These are phyloP conservation scores for Hormaphis cornu DNA, from an alignment of 1,140 invertebrate species.

Conservation along the genomic window DNA sequence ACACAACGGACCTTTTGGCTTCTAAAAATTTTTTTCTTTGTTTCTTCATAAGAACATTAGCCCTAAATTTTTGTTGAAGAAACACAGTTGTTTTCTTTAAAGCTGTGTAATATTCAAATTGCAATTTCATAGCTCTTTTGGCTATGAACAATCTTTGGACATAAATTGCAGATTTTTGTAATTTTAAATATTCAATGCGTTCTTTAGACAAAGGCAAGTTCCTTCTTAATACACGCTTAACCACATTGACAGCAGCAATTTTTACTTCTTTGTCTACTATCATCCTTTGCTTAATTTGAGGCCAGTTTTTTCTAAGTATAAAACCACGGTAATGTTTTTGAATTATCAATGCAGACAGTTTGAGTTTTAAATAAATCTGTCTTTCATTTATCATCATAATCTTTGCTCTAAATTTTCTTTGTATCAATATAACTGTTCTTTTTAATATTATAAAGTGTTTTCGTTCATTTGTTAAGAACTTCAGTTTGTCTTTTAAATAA, in stretches of 20 bases:
- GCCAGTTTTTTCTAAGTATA: neutral
- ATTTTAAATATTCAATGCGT: conserved; percentile 10
- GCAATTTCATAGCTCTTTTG: conserved; percentile 40
- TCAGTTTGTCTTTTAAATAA: conserved; percentile 38
- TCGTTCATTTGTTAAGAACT: conserved; percentile 35
- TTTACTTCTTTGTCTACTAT: neutral
- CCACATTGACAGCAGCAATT: neutral
- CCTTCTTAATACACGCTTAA: neutral
- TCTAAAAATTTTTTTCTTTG: conserved; percentile 38
- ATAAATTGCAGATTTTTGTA: conserved; percentile 40
- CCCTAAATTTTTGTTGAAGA: conserved; percentile 50
- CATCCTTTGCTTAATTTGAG: neutral
- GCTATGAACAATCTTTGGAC: conserved; percentile 46
- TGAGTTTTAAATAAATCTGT: conserved; percentile 33
- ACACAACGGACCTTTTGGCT: conserved; percentile 26
- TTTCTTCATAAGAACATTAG: conserved; percentile 32
- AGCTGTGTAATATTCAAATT: conserved; percentile 33
- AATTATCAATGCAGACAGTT: neutral
- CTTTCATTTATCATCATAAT: conserved; percentile 22
- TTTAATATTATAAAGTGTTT: conserved; percentile 37
- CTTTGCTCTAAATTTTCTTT: conserved; percentile 43
- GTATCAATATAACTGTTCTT: conserved; percentile 38
- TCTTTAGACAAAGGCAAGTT: neutral
- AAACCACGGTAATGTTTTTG: conserved; percentile 12
- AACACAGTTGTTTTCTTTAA: conserved; percentile 45